Evolutionary conservation across 1,140 invertebrate genomes (phyloP).

Genomic region (Cherax destructor): DNA sequence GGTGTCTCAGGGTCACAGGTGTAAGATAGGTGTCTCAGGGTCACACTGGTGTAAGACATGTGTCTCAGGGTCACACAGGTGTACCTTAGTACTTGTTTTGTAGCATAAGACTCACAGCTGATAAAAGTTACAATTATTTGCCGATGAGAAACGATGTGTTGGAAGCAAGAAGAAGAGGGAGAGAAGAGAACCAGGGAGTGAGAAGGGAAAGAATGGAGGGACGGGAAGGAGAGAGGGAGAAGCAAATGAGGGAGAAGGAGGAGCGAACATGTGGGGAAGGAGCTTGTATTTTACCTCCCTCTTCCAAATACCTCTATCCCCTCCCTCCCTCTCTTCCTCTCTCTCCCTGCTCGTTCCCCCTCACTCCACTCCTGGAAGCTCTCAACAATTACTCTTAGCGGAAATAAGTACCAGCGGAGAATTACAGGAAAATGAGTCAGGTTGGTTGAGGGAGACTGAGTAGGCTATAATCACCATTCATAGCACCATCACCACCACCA

Average conservation of each 20-base stretch:
- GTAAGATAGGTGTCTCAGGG: too few species aligned
- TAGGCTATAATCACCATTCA: not conserved
- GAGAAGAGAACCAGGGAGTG: not conserved
- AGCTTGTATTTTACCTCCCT: not conserved
- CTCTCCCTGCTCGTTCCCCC: not conserved
- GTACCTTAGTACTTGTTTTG: not conserved
- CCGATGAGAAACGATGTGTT: too few species aligned
- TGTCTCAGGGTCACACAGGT: too few species aligned
- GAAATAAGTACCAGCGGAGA: not conserved
- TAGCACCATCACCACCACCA: too few species aligned
- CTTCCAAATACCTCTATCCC: not conserved
- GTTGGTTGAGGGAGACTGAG: not conserved
- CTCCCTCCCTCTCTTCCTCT: not conserved
- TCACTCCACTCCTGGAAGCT: not conserved
- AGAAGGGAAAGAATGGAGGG: too few species aligned
- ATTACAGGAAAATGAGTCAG: not conserved
- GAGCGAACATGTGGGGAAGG: too few species aligned
- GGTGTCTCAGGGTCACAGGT: too few species aligned
- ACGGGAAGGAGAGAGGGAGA: not conserved
- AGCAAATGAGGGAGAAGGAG: too few species aligned
- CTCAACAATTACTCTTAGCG: not conserved
- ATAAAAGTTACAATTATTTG: not conserved
- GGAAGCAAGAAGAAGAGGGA: not conserved
- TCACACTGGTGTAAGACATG: too few species aligned
- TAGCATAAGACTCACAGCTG: not conserved